Evolutionary conservation across 2,888 invertebrate genomes (phyloP), one percentile per base, ranked within the genome.

Genomic region (Blomia tropicalis): DNA sequence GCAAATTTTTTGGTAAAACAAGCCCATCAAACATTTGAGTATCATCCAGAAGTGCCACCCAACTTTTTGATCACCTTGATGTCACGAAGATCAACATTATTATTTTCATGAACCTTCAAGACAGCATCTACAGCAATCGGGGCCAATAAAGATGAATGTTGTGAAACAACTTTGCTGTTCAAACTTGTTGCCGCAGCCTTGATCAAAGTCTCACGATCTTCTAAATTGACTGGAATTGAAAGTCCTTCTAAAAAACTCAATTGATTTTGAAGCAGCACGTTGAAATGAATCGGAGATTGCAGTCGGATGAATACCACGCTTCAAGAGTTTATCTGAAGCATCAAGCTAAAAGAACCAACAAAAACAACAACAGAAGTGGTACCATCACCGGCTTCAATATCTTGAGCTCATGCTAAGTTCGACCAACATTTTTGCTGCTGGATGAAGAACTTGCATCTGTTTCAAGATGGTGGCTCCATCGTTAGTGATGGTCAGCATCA

Each of bases 401-500:
- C 98, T 77, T 96, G 98, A 22, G 98, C 96, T 71, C 91, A n/a
- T 87, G 1, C 96, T 95, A 67, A 99, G 78, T 76, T 98, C 98
- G 3, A 99, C 98, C 72, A 98, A 79, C 95, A 99, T 96, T 81
- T 95, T 95, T 23, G 96, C 96, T 68, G 96, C 93, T 58, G 98
- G 98, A 75, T 98, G 98, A 66, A 90, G 80, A 1, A 99, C 95
- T 76, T 90, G 90, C 83, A 99, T 98, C 77, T 96, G 89, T 75
- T 98, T 95, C 65, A 99, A 77, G 75, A 99, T 99, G 36, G 98
- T 98, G 36, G 98, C 98, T 63, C 98, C 98, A 79, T 98, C 98
- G 77, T 99, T 98, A 60, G 98, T 99, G 66, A 98, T 98, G 1
- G 95, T 96, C 0, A 98, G 98, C 79, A 96, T 96, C 43, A 96